Base-by-base conservation (phyloP, 2,797 vertebrate genomes). In the Ctenosaura bakeri region DNA sequence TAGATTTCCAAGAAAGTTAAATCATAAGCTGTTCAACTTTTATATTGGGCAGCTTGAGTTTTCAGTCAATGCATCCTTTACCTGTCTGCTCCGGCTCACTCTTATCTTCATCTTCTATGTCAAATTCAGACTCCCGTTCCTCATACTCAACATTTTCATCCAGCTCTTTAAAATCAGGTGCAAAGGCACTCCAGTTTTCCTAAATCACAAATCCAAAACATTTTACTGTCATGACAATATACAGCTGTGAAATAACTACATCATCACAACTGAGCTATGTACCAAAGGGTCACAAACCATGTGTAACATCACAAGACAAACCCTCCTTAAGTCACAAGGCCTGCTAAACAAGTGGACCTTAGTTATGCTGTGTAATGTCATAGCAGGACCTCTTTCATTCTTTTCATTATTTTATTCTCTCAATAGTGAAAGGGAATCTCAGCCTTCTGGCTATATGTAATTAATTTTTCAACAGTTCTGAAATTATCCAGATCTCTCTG, bases 111-210 rank as follows among this genome's bases (percentile, higher is more conserved):
- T 99, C 99, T 94, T 99, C 99, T 0, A 99, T 99, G 94, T 99
- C 99, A 26, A 99, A 99, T 94, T 99, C 99, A 0, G 99, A 99
- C 90, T 99, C 99, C 87, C 99, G 97, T 96, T 99, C 99, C 91
- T 99, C 99, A 0, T 99, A 99, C 87, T 99, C 99, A 46, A 99
- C 99, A 0, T 99, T 99, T 94, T 99, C 99, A 77, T 99, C 99
- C 96, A 99, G 94, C 94, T 99, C 99, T 96, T 99, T 99, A 92
- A 99, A 99, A 96, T 99, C 99, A 0, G 99, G 99, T 0, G 99
- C 99, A 79, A 99, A 99, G 3, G 99, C 99, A 64, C 99, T 99
- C 99, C 99, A 99, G 96, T 99, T 99, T 98, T 99, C 99, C 99
- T 99, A 91, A 16, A 66, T 64, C 88, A 85, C 89, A 88, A 94